Conservation (phyloP, 2,888 invertebrate species). For the Brenthis hecate region DNA sequence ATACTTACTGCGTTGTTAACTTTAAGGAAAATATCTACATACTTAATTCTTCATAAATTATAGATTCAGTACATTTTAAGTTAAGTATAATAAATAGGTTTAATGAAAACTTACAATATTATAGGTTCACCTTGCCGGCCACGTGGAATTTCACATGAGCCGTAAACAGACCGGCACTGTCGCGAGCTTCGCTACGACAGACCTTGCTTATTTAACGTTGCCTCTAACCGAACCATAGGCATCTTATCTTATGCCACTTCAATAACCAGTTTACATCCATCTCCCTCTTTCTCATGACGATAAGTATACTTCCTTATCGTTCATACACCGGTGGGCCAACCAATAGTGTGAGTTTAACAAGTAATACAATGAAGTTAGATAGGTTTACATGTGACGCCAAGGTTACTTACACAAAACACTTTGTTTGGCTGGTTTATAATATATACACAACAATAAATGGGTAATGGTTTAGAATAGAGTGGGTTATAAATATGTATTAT, state of each 20-base stretch:
- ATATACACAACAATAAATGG: too few species aligned
- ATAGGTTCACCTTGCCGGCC: conserved; percentile 63
- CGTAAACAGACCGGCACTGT: conserved; percentile 61
- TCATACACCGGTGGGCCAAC: conserved; percentile 33
- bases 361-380: conserved; percentile 43
- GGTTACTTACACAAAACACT: too few species aligned
- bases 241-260: conserved; percentile 45
- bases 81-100: conserved; percentile 12
- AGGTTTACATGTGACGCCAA: conserved; percentile 25
- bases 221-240: conserved; percentile 34
- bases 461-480: too few species aligned
- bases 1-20: neutral
- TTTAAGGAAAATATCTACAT: neutral
- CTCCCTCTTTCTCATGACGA: conserved; percentile 27
- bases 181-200: conserved; percentile 73
- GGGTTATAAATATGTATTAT: too few species aligned
- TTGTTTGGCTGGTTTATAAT: too few species aligned
- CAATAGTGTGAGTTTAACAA: conserved; percentile 35
- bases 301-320: conserved; percentile 34
- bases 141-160: conserved; percentile 61
- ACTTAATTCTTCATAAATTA: too few species aligned
- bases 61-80: neutral
- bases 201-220: conserved; percentile 46
- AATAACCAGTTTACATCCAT: conserved; percentile 38
- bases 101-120: conserved; percentile 60